A percentile compares a stretch with the other conserved stretches of the same genome.
These are phyloP conservation scores for Cyrtorhinus lividipennis DNA, from an alignment of 1,140 invertebrate genomes.

Conservation along the genomic window DNA sequence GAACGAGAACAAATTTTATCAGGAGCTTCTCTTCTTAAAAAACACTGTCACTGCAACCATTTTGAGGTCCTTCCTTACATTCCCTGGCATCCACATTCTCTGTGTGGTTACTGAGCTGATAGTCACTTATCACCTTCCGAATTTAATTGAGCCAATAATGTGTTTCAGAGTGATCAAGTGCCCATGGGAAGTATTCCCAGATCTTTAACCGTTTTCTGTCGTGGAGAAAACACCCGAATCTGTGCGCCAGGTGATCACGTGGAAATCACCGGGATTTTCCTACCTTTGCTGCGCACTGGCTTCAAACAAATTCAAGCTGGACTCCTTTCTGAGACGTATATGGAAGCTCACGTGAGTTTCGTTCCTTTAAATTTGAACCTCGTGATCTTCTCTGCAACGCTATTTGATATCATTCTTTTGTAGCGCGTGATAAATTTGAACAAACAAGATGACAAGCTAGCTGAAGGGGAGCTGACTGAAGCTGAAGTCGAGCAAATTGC, in stretches of 20 bases:
- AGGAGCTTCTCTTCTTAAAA: no score
- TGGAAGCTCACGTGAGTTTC: conserved; percentile 82
- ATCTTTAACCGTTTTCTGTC: conserved; percentile 76
- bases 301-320: conserved; percentile 72
- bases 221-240: conserved; percentile 80
- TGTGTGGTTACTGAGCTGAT: no score
- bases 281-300: conserved; percentile 69
- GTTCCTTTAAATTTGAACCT: background rate
- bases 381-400: background rate
- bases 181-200: conserved; percentile 96
- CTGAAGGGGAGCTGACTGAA: conserved; percentile 54
- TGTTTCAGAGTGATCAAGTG: conserved; percentile 85
- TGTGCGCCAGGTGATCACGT: conserved; percentile 93
- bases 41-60: no score
- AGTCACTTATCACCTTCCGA: no score
- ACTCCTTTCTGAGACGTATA: conserved; percentile 81
- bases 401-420: background rate
- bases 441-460: conserved; percentile 49
- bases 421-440: conserved; percentile 24
- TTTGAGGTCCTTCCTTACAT: no score
- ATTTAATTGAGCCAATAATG: no score
- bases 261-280: conserved; percentile 77
- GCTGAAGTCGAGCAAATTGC: conserved; percentile 61
- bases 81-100: no score
- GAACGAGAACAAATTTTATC: no score